Evolutionary conservation across 2,797 vertebrate species (phyloP).

Genomic region (Lithobates pipiens): DNA sequence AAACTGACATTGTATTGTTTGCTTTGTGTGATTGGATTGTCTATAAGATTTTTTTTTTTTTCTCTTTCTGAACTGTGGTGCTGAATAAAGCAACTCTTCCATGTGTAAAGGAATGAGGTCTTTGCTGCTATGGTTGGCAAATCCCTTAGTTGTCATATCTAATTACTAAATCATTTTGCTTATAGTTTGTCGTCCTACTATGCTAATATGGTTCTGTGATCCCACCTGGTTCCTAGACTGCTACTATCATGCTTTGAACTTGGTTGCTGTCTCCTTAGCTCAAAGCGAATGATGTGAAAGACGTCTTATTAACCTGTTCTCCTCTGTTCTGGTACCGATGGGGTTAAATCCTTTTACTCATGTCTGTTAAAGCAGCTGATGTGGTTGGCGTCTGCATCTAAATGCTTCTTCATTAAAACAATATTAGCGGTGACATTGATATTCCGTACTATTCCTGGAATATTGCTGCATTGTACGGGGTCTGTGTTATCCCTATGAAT

Average conservation of each 20-base stretch:
- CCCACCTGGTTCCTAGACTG: neutral
- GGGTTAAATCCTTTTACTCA: neutral
- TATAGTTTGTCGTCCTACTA: neutral
- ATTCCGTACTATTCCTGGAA: conserved; percentile 8
- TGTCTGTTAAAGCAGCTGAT: neutral
- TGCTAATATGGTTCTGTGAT: neutral
- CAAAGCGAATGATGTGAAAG: neutral
- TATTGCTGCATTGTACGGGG: conserved; percentile 1
- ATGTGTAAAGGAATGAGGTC: too few species aligned
- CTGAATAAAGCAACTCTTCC: too few species aligned
- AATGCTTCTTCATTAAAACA: neutral
- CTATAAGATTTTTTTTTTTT: too few species aligned
- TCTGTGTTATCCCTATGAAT: conserved; percentile 32
- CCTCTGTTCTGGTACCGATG: neutral
- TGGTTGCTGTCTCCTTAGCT: neutral
- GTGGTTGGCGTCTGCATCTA: neutral
- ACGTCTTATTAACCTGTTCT: neutral
- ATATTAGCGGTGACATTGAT: neutral
- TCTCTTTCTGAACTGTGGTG: too few species aligned
- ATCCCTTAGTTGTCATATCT: too few species aligned
- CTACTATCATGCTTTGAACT: neutral
- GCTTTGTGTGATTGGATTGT: too few species aligned
- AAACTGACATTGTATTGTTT: too few species aligned
- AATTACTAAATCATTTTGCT: too few species aligned
- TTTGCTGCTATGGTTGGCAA: too few species aligned